Percentiles rank a stretch among this genome's conserved stretches.
phyloP scores from a whole-genome alignment of 1,140 invertebrate species.

The Drosophila parabipectinata region DNA sequence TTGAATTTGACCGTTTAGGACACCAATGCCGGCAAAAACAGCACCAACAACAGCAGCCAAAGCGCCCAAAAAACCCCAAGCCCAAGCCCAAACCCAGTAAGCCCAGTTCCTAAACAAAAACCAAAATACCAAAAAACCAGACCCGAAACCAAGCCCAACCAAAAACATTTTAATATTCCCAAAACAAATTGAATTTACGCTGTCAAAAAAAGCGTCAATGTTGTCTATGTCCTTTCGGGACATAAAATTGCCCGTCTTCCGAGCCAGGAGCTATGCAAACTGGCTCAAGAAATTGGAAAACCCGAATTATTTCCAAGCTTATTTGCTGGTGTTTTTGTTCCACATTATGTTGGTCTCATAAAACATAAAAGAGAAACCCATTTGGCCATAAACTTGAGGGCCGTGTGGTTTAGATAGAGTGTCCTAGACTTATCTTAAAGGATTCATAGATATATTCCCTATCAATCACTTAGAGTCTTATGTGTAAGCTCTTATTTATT shows the following conservation, averaged over 20 bases:
- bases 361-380: not conserved
- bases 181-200: constrained; percentile 76
- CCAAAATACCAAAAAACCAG: constrained; percentile 13
- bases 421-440: not conserved
- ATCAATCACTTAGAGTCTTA: not conserved
- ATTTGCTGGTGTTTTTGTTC: constrained; percentile 19
- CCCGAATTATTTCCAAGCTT: constrained; percentile 48
- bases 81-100: constrained; percentile 10
- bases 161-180: constrained; percentile 78
- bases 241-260: not conserved
- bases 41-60: constrained; percentile 5
- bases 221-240: constrained; percentile 17
- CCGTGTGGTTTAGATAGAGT: not conserved
- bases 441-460: no score
- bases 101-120: constrained; percentile 17
- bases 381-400: constrained; percentile 19
- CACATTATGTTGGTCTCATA: not conserved
- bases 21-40: constrained; percentile 13
- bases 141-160: constrained; percentile 47
- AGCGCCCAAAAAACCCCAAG: constrained; percentile 25
- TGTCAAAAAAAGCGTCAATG: constrained; percentile 49
- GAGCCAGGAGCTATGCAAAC: constrained; percentile 59
- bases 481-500: not conserved
- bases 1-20: constrained; percentile 70
- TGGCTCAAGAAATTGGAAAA: constrained; percentile 78